Percentiles rank a stretch among this genome's conserved stretches.
Evolutionary conservation across 1,140 invertebrate species (phyloP).

Genomic region (Pygmarrhopalites habei): DNA sequence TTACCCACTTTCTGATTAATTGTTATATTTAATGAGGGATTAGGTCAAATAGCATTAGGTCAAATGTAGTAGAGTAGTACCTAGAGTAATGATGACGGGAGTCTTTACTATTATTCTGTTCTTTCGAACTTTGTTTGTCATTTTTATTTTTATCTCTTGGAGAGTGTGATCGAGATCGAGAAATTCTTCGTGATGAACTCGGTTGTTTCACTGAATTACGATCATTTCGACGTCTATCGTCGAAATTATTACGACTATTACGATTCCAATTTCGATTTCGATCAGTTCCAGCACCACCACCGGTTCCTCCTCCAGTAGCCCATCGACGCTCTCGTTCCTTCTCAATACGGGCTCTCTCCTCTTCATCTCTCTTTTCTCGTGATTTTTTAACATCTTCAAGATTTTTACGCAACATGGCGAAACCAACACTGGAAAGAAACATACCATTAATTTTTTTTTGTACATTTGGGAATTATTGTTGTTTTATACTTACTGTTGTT

Average conservation of each 20-base stretch:
- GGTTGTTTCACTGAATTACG: neutral
- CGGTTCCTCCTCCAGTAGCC: constrained; percentile 17
- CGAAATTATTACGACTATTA: constrained; percentile 7
- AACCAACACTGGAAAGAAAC: too few relatives aligned
- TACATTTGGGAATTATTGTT: too few relatives aligned
- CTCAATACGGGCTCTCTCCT: constrained; percentile 32
- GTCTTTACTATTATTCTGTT: neutral
- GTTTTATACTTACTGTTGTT: too few relatives aligned
- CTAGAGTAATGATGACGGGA: neutral
- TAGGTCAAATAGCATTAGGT: neutral
- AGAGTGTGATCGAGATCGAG: constrained; percentile 4
- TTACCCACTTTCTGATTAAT: too few relatives aligned
- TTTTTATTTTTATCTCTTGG: neutral
- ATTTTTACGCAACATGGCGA: constrained; percentile 51
- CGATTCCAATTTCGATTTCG: constrained; percentile 23
- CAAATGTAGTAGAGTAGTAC: neutral
- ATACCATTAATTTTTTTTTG: too few relatives aligned
- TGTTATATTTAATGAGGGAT: neutral
- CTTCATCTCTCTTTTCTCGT: constrained; percentile 29
- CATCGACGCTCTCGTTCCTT: constrained; percentile 35
- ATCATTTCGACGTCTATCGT: neutral
- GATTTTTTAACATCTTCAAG: constrained; percentile 47
- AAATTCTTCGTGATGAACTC: neutral
- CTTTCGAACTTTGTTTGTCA: constrained; percentile 5
- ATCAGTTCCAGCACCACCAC: neutral